Conservation (phyloP, 2,888 invertebrate genomes). For the Ommatoiulus sabulosus region DNA sequence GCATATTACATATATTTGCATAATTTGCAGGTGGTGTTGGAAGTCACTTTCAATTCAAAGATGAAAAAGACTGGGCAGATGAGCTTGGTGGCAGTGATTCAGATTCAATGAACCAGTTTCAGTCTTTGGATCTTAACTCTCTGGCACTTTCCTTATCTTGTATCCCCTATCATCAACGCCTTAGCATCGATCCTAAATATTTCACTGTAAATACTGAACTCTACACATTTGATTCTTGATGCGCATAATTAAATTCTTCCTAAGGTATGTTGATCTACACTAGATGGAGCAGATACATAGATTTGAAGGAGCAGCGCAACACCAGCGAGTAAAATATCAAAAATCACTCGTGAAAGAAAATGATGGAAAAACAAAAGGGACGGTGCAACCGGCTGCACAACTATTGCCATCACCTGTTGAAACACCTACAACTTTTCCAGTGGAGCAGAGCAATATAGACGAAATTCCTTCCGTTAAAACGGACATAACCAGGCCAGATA, state of each 20-base stretch:
- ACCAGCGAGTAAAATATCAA: not conserved
- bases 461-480: not conserved
- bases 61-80: constrained; percentile 60
- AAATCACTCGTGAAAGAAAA: not conserved
- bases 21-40: constrained; percentile 30
- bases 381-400: not conserved
- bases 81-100: constrained; percentile 45
- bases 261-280: not conserved
- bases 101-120: constrained; percentile 47
- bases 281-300: not conserved
- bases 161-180: constrained; percentile 59
- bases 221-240: too few species aligned
- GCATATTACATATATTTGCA: not conserved
- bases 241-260: too few species aligned
- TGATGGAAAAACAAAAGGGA: not conserved
- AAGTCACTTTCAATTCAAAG: constrained; percentile 59
- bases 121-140: constrained; percentile 57
- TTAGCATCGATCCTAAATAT: constrained; percentile 55
- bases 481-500: not conserved
- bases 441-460: not conserved
- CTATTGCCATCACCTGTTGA: not conserved
- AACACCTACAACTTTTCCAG: not conserved
- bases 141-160: constrained; percentile 58
- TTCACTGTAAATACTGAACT: not conserved
- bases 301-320: not conserved